Evolutionary conservation across 1,140 invertebrate species (phyloP).

Genomic region (Patella vulgata): DNA sequence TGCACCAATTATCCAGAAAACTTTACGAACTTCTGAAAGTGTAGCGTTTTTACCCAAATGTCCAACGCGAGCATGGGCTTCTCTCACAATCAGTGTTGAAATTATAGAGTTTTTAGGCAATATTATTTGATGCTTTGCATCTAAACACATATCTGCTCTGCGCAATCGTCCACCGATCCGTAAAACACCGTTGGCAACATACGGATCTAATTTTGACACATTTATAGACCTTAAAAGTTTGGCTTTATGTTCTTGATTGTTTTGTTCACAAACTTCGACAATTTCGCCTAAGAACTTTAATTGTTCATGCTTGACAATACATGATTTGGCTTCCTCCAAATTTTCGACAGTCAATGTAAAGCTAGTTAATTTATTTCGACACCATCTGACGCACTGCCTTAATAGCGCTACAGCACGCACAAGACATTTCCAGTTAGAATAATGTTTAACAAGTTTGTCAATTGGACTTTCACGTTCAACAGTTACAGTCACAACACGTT

Average conservation of each 20-base stretch:
- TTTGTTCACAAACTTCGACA: slow-evolving; percentile 4
- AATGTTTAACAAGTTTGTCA: slow-evolving; percentile 10
- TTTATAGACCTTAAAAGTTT: too few species aligned
- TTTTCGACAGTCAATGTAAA: neutral
- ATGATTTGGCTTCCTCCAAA: slow-evolving; percentile 4
- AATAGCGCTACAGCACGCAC: slow-evolving; percentile 5
- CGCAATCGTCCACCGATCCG: slow-evolving; percentile 24
- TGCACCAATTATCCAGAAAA: slow-evolving; percentile 19
- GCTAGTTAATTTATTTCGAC: neutral
- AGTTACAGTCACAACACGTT: neutral
- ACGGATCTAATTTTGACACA: slow-evolving; percentile 28
- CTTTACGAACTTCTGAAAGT: neutral
- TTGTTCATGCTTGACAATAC: slow-evolving; percentile 13
- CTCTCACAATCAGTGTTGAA: slow-evolving; percentile 8
- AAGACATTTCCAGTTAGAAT: slow-evolving; percentile 12
- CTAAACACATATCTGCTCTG: slow-evolving; percentile 1
- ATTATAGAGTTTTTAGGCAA: slow-evolving; percentile 14
- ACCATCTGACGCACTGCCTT: neutral
- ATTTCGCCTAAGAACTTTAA: slow-evolving; percentile 1
- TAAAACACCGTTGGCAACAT: slow-evolving; percentile 14
- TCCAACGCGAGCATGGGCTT: slow-evolving; percentile 7
- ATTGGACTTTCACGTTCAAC: neutral
- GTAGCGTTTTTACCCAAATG: slow-evolving; percentile 19
- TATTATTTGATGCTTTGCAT: slow-evolving; percentile 27
- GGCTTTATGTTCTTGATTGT: slow-evolving; percentile 4